Evolutionary conservation across 2,113 vertebrate genomes (phyloP).

Genomic region (Bothrops jararaca): DNA sequence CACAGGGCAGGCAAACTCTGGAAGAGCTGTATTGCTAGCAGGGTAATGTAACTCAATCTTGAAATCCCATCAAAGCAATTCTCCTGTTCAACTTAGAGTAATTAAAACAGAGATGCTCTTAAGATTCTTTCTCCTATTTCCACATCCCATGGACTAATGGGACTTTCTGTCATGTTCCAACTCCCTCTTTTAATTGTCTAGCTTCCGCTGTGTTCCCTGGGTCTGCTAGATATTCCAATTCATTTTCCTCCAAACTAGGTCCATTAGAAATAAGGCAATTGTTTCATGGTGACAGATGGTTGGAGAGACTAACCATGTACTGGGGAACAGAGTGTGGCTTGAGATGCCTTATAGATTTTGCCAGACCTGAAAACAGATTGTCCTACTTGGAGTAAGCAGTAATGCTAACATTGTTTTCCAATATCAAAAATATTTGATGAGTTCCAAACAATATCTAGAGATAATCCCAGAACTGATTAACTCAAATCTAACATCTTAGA

Average conservation of each 20-base stretch:
- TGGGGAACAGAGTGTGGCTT: background rate
- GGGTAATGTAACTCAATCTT: background rate
- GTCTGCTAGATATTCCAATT: background rate
- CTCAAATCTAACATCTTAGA: background rate
- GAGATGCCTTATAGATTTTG: background rate
- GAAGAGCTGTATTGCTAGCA: background rate
- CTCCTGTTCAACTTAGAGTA: background rate
- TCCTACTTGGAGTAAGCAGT: background rate
- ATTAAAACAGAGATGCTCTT: background rate
- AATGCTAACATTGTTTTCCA: background rate
- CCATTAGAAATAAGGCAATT: background rate
- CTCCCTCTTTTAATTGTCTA: background rate
- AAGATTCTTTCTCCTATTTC: background rate
- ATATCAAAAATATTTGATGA: background rate
- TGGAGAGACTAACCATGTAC: background rate
- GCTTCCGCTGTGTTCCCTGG: background rate
- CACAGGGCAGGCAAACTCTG: background rate
- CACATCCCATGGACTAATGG: background rate
- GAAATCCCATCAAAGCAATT: background rate
- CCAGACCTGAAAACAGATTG: background rate
- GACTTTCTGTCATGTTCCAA: background rate
- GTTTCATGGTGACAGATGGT: background rate
- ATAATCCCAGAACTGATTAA: background rate
- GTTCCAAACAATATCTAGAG: background rate
- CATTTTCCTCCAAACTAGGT: background rate